phyloP scores from a whole-genome alignment of 2,797 vertebrate species.

The Borostomias antarcticus region DNA sequence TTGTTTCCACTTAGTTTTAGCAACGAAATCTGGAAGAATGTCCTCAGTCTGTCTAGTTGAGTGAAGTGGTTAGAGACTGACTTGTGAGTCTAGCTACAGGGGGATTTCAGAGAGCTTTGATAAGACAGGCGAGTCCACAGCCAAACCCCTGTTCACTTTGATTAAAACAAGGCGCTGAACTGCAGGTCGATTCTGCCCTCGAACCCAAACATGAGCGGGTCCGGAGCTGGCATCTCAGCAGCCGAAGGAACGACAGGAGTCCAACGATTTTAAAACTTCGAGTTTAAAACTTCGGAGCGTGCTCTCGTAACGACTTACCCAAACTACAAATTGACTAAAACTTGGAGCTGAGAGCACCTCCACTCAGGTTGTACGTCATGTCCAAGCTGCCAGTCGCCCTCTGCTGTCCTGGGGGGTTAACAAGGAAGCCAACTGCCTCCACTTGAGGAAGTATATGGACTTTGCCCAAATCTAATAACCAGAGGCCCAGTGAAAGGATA shows the following conservation, averaged over 20 bases:
- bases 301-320: conserved; percentile 36
- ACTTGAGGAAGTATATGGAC: neutral
- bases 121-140: conserved; percentile 51
- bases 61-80: too few species aligned
- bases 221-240: too few species aligned
- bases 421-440: neutral
- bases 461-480: neutral
- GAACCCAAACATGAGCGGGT: conserved; percentile 45
- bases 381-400: neutral
- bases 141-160: conserved; percentile 53
- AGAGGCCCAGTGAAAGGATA: neutral
- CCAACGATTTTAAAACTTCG: too few species aligned
- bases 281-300: conserved; percentile 4
- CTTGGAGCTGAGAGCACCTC: conserved; percentile 28
- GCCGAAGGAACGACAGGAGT: too few species aligned
- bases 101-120: conserved; percentile 53
- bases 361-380: too few species aligned
- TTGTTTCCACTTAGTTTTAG: too few species aligned
- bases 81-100: conserved; percentile 4
- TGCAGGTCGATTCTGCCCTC: conserved; percentile 55
- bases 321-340: conserved; percentile 40
- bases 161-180: conserved; percentile 60
- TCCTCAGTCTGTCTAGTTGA: too few species aligned
- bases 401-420: too few species aligned
- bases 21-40: too few species aligned